phyloP scores from a whole-genome alignment of 2,113 vertebrate species.

The Podarcis muralis region DNA sequence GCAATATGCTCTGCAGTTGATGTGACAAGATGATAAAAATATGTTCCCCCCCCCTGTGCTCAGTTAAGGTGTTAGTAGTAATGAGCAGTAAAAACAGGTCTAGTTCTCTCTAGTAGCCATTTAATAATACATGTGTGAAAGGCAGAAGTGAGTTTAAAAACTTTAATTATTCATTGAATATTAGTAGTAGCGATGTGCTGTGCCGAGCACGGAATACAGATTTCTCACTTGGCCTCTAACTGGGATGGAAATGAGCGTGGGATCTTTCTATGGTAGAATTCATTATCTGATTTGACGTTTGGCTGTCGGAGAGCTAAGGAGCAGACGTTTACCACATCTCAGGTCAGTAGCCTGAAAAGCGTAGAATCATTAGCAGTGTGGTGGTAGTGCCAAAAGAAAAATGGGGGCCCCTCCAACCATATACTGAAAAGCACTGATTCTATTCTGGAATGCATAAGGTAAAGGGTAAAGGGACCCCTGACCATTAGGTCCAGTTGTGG shows the following conservation, averaged over 20 bases:
- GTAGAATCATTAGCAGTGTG: background rate
- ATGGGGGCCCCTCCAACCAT: background rate
- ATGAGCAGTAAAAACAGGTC: constrained; percentile 50
- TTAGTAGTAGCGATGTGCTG: constrained; percentile 9
- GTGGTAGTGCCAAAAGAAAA: background rate
- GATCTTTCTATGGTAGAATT: background rate
- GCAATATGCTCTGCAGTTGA: background rate
- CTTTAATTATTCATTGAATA: constrained; percentile 59
- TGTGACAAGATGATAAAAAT: constrained; percentile 19
- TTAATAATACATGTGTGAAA: constrained; percentile 51
- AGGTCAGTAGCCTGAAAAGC: background rate
- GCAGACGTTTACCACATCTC: constrained; percentile 2
- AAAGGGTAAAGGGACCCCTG: no score
- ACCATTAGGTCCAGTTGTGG: no score
- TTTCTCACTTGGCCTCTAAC: rapidly evolving
- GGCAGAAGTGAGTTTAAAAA: constrained; percentile 57
- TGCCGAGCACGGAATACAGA: background rate
- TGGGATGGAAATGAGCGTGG: background rate
- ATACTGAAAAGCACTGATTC: background rate
- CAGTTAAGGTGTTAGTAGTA: constrained; percentile 5
- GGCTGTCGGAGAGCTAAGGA: background rate
- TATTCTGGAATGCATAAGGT: background rate
- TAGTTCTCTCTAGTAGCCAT: constrained; percentile 25
- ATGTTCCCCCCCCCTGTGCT: background rate
- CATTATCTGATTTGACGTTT: background rate